phyloP scores from a whole-genome alignment of 2,113 vertebrate genomes.

The Setophaga petechia region DNA sequence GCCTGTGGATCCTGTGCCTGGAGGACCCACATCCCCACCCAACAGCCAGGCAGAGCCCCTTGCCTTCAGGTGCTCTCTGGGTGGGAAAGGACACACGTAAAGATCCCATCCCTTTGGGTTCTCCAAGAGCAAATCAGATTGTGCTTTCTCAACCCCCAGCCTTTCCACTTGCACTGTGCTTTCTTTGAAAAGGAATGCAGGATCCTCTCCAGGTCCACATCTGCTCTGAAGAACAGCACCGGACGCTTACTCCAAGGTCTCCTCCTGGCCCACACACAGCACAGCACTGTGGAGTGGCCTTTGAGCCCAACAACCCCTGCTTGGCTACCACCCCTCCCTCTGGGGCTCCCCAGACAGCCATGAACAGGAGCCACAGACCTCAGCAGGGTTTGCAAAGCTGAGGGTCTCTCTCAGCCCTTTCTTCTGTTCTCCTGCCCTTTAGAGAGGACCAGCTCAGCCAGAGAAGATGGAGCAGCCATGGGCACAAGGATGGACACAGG shows the following conservation, averaged over 20 bases:
- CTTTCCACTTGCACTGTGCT: neutral
- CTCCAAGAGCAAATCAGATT: neutral
- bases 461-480: rapidly evolving
- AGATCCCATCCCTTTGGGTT: neutral
- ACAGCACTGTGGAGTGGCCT: neutral
- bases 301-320: neutral
- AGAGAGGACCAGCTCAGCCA: neutral
- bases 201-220: neutral
- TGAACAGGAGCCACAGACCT: neutral
- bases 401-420: neutral
- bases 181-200: neutral
- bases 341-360: neutral
- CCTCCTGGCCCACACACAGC: rapidly evolving
- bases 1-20: neutral
- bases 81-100: neutral
- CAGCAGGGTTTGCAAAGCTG: neutral
- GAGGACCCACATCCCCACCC: neutral
- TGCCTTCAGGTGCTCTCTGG: neutral
- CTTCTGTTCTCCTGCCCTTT: neutral
- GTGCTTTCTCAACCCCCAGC: neutral
- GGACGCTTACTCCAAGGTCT: neutral
- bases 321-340: neutral
- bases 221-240: neutral
- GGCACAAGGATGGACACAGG: neutral
- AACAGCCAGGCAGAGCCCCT: neutral